Evolutionary conservation across 2,113 vertebrate species (phyloP).

Genomic region (Bambusicola thoracicus): DNA sequence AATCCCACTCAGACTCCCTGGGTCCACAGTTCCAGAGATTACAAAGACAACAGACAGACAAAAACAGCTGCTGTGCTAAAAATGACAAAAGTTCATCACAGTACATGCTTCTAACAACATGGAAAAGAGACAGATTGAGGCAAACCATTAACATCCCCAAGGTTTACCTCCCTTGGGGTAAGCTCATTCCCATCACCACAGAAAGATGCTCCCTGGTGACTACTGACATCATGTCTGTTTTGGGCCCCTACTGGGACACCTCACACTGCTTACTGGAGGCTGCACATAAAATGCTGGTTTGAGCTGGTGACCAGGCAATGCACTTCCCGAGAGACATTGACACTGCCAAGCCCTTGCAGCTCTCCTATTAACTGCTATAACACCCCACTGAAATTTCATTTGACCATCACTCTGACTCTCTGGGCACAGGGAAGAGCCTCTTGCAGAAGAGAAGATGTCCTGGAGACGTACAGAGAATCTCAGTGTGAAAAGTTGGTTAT

Average conservation of each 20-base stretch:
- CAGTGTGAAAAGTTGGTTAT: not conserved
- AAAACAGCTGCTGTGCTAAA: not conserved
- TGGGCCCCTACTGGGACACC: accelerated
- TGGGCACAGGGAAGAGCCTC: not conserved
- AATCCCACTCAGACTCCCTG: not conserved
- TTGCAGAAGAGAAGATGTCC: not conserved
- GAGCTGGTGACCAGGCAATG: accelerated
- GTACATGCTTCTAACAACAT: not conserved
- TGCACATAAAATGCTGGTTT: not conserved
- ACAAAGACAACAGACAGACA: not conserved
- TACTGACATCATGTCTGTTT: not conserved
- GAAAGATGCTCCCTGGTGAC: not conserved
- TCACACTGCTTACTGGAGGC: not conserved
- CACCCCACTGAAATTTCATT: not conserved
- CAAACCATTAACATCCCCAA: not conserved
- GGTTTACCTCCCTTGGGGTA: not conserved
- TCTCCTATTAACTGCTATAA: not conserved
- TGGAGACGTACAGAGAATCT: not conserved
- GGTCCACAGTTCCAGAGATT: not conserved
- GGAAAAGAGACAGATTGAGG: not conserved
- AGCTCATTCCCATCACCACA: accelerated
- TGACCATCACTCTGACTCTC: not conserved
- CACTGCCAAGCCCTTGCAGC: not conserved
- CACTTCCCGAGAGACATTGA: not conserved
- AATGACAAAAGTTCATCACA: not conserved